phyloP scores from a whole-genome alignment of 2,113 vertebrate species.

The Neotragus moschatus region DNA sequence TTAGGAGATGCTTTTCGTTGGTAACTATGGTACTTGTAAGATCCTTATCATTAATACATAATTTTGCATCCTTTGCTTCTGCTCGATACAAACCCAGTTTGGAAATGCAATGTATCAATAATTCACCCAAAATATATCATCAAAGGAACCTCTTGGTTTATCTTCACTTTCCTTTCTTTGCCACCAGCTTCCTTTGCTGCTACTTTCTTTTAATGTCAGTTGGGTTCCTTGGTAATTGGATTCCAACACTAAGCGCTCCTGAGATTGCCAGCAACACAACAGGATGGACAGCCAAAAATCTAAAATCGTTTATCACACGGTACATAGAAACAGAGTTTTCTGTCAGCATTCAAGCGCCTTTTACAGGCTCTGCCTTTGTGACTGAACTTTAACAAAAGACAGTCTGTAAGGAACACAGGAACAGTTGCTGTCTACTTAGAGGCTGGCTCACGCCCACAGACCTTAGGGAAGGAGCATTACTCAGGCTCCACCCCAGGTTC shows the following conservation, averaged over 20 bases:
- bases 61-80: not conserved
- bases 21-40: not conserved
- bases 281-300: not conserved
- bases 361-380: not conserved
- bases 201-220: not conserved
- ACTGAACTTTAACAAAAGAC: not conserved
- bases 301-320: not conserved
- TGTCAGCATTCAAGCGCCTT: not conserved
- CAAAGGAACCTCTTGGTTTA: not conserved
- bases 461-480: not conserved
- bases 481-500: not conserved
- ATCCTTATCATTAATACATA: too few relatives aligned
- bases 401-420: not conserved
- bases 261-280: not conserved
- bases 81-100: not conserved
- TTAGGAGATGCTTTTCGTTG: not conserved
- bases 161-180: not conserved
- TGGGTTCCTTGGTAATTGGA: not conserved
- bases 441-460: not conserved
- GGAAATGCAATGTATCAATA: not conserved
- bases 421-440: rapidly evolving
- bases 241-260: not conserved
- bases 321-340: not conserved
- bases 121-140: not conserved
- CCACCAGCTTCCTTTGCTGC: not conserved